Base-by-base conservation (phyloP, 1,140 invertebrate genomes). In the Charaxes varanes region DNA sequence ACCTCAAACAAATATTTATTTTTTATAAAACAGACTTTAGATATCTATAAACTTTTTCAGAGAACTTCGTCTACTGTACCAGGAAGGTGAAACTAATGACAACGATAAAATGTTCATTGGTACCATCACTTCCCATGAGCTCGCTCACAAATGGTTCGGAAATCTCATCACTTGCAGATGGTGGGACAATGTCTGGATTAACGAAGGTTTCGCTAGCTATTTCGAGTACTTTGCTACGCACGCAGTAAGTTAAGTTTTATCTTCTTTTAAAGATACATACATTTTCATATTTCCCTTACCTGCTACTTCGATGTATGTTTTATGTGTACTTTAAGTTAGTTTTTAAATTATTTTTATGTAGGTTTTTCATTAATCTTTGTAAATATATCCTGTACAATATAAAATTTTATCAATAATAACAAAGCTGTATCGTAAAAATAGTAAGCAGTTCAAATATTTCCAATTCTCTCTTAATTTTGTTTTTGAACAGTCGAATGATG, bases 141-240 rank as follows among this genome's bases (percentile, higher is more conserved):
- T 87, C 4, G 88, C 88, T 3, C 84, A 87, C 49, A 78, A 85
- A 31, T 88, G 86, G 86, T 87, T 87, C 44, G 87, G 87, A 2
- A 87, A 88, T 42, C 62, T 87, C 0, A 85, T 88, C 8, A 87
- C 86, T 0, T 80, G 79, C 6, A 66, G 74, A 26, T 87, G 86
- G 86, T 87, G 86, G 86, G 68, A 82, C 32, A 87, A 85, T 14
- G 66, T 85, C 0, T 95, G 94, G 93, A 84, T 96, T 4, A 95
- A 93, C 58, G 94, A 95, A 65, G 93, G 93, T 10, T 94, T 95
- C 48, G 92, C 93, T 7, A 89, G 88, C 43, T 94, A 90, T 64
- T 89, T 93, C 58, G 87, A 91, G 54, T 91, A 92, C 56, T 85
- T 91, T 27, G 91, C 87, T 7, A 83, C 90, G 40, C 85, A 89